These are phyloP conservation scores for Drosophila mercatorum DNA, from an alignment of 2,888 invertebrate genomes.

Conservation along the genomic window DNA sequence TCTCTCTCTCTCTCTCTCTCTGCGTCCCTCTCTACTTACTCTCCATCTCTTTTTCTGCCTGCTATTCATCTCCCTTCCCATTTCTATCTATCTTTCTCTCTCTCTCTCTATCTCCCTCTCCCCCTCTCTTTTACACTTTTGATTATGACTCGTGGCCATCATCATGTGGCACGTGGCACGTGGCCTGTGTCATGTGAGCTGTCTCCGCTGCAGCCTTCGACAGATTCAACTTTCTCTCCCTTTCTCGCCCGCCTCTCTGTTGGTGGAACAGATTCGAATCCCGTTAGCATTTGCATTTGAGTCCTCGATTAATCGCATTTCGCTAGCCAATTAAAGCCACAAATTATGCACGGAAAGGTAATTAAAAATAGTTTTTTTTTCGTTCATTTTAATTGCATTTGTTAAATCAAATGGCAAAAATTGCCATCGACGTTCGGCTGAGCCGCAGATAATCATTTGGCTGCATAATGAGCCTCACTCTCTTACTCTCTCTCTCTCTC, in stretches of 20 bases:
- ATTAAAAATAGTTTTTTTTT: slow-evolving; percentile 64
- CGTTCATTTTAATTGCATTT: slow-evolving; percentile 60
- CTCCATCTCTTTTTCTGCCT: no score
- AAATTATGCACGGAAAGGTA: slow-evolving; percentile 69
- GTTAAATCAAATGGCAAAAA: slow-evolving; percentile 62
- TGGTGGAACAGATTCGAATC: not conserved
- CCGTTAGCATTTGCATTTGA: slow-evolving; percentile 30
- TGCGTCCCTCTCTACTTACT: no score
- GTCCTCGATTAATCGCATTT: slow-evolving; percentile 66
- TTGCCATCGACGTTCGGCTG: slow-evolving; percentile 12
- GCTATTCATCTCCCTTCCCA: no score
- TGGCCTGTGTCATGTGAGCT: slow-evolving; percentile 1
- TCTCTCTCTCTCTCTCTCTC: no score
- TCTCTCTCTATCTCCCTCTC: not conserved
- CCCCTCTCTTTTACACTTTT: not conserved
- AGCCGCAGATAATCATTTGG: slow-evolving; percentile 42
- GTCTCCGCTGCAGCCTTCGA: not conserved
- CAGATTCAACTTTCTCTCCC: not conserved
- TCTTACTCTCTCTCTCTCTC: no score
- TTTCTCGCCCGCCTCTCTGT: no score
- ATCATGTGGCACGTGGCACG: slow-evolving; percentile 9
- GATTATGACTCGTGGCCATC: not conserved
- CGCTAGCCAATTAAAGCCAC: slow-evolving; percentile 54
- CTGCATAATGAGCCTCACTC: slow-evolving; percentile 35
- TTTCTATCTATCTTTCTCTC: not conserved